These are phyloP conservation scores for Lepilemur septentrionalis DNA, from an alignment of 2,797 vertebrate species.

Conservation along the genomic window DNA sequence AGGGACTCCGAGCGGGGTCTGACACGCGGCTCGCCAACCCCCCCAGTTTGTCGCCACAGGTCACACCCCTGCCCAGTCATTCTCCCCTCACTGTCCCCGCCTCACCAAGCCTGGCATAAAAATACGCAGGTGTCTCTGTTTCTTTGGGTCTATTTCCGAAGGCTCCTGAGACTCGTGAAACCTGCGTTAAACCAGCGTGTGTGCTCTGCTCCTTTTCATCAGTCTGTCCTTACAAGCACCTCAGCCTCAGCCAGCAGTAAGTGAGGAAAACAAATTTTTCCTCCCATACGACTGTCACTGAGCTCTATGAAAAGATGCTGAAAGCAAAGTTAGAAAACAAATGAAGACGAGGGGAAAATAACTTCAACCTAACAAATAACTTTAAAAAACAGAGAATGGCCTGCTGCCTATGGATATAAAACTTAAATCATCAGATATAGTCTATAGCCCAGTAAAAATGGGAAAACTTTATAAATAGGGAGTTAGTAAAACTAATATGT, in stretches of 20 bases:
- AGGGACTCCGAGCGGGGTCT: neutral
- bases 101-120: neutral
- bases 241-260: neutral
- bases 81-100: neutral
- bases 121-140: neutral
- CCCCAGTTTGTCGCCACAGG: too few relatives aligned
- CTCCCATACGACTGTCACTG: neutral
- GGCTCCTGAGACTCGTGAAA: neutral
- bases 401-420: rapidly evolving
- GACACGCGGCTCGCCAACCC: rapidly evolving
- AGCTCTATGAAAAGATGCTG: neutral
- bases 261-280: neutral
- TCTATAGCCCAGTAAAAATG: neutral
- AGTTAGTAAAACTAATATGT: neutral
- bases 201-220: neutral
- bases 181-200: rapidly evolving
- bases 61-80: rapidly evolving
- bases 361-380: neutral
- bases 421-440: rapidly evolving
- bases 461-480: neutral
- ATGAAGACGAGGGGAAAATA: neutral
- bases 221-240: neutral
- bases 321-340: neutral
- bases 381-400: neutral
- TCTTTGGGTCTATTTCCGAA: neutral